Evolutionary conservation across 2,797 vertebrate genomes (phyloP), one percentile per base, ranked within the genome.

Genomic region (Cyprinella venusta): DNA sequence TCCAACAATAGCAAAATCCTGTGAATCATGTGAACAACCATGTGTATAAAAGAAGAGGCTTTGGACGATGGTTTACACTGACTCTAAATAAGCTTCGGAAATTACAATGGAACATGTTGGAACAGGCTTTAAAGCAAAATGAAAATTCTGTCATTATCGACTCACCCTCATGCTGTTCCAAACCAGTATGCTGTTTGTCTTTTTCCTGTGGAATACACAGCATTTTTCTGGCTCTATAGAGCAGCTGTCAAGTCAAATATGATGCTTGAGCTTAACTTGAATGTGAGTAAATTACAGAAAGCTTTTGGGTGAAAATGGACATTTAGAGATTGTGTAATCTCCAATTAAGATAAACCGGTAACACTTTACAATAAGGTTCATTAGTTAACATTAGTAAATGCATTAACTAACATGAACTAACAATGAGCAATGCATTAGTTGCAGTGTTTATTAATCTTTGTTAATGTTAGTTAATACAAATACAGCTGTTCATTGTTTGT

Each of bases 1-100:
- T 80, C 87, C 90, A 87, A 91, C 65, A 63, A 85, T n/a, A 72
- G 81, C 78, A 80, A 87, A 87, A 78, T 56, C 76, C 48, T 5
- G 77, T 79, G 77, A 70, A 56, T 82, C 79, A 82, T 84, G 85
- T 84, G 71, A 81, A 82, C 70, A 63, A 77, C 74, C 42, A 65
- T 42, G 38, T 42, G 50, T 36, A 45, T 59, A 33, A 69, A 82
- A 72, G 40, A 81, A n/a, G 61, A 78, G 26, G 74, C 52, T 81
- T 21, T 48, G 76, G 76, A 67, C 45, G 38, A 76, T 54, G 40
- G 80, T 76, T 82, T 65, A 77, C 81, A 19, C 52, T 13, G 50
- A n/a, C 9, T 68, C 13, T 36, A n/a, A 80, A 79, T 36, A 16
- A 68, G 19, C 52, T 9, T 30, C 24, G 64, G 10, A 82, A 67